Evolutionary conservation across 2,888 invertebrate species (phyloP), one percentile per base, ranked within the genome.

Genomic region (Cistogaster globosa): DNA sequence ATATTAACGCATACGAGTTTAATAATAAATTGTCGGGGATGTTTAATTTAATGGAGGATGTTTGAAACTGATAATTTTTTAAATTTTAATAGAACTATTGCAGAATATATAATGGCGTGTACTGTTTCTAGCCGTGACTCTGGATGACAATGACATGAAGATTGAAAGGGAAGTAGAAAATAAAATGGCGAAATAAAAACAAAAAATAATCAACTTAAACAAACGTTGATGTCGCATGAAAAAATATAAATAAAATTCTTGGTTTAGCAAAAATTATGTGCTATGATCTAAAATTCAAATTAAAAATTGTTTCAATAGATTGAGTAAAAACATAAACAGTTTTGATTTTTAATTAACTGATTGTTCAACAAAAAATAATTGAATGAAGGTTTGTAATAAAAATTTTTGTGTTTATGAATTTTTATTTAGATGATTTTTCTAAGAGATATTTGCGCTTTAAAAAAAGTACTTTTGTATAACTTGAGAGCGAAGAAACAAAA

Each of bases 241-340:
- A 65, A 63, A 63, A 57, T 48, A 55, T 18, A 78, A 62, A 51
- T 18, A 45, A 57, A 38, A n/a, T 77, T 32, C 42, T 71, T n/a
- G 7, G 71, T 76, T 80, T 67, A 74, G 80, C 63, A 69, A 63
- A 76, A 76, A 62, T 79, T 69, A 72, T 71, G 16, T 42, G 57
- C 45, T n/a, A 76, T 79, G 79, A 79, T 51, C 6, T 68, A 1
- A 55, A 62, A 58, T 71, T 32, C 32, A 58, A 84, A 77, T 20
- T 53, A 60, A 76, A 76, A 71, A 55, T 57, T 20, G 57, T 60
- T 58, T 45, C 18, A 60, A 85, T 82, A 85, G 85, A 85, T 85
- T 85, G 85, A 85, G 85, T 85, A 85, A 85, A 84, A 85, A 74
- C 55, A 82, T 68, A 74, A 74, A 55, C 51, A 75, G 26, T n/a